Conservation (phyloP, 2,113 vertebrate genomes). For the Pachyramphus minor region DNA sequence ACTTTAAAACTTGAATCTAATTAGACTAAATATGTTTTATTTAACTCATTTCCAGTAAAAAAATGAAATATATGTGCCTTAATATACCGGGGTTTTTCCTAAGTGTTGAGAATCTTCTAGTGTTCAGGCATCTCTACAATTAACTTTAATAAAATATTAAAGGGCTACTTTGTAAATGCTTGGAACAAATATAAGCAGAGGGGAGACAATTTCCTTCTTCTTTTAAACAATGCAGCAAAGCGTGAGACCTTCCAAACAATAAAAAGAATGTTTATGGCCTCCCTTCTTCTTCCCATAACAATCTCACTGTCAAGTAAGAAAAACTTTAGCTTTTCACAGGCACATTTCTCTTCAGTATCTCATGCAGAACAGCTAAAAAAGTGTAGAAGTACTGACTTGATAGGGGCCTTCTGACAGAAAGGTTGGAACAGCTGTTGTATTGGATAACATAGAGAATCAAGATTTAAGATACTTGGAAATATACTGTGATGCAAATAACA, state of each 20-base stretch:
- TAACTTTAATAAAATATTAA: constrained; percentile 60
- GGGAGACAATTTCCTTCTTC: constrained; percentile 62
- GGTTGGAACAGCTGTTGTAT: not conserved
- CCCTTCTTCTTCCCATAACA: constrained; percentile 12
- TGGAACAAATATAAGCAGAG: constrained; percentile 60
- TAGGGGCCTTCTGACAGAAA: not conserved
- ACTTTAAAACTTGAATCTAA: not conserved
- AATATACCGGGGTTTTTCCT: not conserved
- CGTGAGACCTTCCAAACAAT: constrained; percentile 19
- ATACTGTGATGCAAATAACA: not conserved
- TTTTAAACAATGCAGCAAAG: constrained; percentile 58
- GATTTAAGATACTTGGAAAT: not conserved
- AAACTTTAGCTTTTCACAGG: not conserved
- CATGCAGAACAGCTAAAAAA: not conserved
- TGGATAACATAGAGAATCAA: not conserved
- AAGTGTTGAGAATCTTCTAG: constrained; percentile 10
- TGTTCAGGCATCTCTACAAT: constrained; percentile 18
- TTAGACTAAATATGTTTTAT: constrained; percentile 25
- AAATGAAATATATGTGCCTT: constrained; percentile 12
- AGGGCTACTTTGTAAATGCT: constrained; percentile 46
- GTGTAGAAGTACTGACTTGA: not conserved
- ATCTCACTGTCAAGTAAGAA: not conserved
- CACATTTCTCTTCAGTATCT: not conserved
- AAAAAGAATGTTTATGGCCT: constrained; percentile 38
- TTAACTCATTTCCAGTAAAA: constrained; percentile 58